Conservation (phyloP, 2,113 vertebrate genomes). For the Chinchilla lanigera region DNA sequence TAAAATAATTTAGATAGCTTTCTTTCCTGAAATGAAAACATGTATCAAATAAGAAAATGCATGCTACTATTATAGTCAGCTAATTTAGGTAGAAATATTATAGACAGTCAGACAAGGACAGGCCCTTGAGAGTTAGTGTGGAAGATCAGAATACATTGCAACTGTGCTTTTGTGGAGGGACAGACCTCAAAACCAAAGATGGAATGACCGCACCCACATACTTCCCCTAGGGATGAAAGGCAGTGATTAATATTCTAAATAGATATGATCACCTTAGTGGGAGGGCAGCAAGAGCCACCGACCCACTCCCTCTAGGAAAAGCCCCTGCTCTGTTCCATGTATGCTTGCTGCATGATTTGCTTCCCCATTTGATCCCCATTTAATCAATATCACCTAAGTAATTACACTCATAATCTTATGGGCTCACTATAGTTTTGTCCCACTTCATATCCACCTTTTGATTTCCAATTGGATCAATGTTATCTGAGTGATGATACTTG, state of each 20-base stretch:
- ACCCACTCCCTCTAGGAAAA: neutral
- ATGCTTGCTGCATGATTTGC: neutral
- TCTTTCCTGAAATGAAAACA: slow-evolving; percentile 51
- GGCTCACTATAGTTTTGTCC: neutral
- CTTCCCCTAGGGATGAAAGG: too few species aligned
- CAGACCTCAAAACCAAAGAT: too few species aligned
- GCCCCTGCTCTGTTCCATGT: neutral
- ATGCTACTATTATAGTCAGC: neutral
- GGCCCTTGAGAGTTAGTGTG: too few species aligned
- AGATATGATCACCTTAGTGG: too few species aligned
- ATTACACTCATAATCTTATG: neutral
- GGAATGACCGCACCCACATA: too few species aligned
- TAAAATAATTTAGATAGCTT: neutral
- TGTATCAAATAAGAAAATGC: slow-evolving; percentile 6
- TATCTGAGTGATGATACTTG: neutral
- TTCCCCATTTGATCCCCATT: neutral
- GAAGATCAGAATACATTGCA: too few species aligned
- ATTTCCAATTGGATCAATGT: neutral
- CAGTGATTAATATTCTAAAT: too few species aligned
- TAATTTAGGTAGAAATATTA: too few species aligned
- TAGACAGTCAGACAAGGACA: too few species aligned
- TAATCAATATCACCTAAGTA: neutral
- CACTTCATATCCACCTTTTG: neutral
- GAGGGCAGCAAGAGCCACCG: neutral
- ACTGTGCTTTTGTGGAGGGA: too few species aligned